Base-by-base conservation (phyloP, 2,113 vertebrate genomes). In the Vireo altiloquus region DNA sequence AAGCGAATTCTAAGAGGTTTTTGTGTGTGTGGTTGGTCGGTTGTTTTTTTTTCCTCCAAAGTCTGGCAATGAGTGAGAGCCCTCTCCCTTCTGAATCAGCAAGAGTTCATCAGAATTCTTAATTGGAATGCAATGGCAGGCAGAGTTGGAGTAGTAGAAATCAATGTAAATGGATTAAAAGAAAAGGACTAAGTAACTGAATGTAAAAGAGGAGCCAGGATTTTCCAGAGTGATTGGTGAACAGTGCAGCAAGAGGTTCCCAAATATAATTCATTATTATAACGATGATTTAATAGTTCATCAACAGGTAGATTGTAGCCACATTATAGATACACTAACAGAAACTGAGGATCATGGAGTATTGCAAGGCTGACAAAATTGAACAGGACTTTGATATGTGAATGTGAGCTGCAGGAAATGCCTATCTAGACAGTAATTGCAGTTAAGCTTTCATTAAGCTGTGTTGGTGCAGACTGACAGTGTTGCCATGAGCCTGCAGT, bases 161-260 rank as follows among this genome's bases (percentile, higher is more conserved):
- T 98, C 98, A 68, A 94, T 97, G 96, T 52, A 91, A 96, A 94
- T 92, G 83, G 95, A 95, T 97, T 95, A 87, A 91, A 96, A 96
- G 89, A 91, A 91, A 72, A 92, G 50, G 33, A 80, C 89, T 57
- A 49, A 95, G 94, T 91, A 92, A 90, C 78, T 37, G 30, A 59
- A 61, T 52, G 66, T 54, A 75, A 91, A 96, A 84, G 60, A 84
- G 74, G 81, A 95, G 50, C 49, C 76, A 95, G 85, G 60, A 76
- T 94, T 97, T 97, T 96, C 76, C 90, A 93, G 86, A 89, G 68
- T 85, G 40, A 60, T 37, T 83, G 85, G 59, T 94, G 87, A 72
- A 77, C 39, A 63, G 31, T 24, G 65, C 77, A 91, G 79, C 17
- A 30, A 44, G 46, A 87, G n/a, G 23, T 68, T 94, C 87, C 37